Conservation (phyloP, 2,113 vertebrate genomes). For the Peucedramus taeniatus region DNA sequence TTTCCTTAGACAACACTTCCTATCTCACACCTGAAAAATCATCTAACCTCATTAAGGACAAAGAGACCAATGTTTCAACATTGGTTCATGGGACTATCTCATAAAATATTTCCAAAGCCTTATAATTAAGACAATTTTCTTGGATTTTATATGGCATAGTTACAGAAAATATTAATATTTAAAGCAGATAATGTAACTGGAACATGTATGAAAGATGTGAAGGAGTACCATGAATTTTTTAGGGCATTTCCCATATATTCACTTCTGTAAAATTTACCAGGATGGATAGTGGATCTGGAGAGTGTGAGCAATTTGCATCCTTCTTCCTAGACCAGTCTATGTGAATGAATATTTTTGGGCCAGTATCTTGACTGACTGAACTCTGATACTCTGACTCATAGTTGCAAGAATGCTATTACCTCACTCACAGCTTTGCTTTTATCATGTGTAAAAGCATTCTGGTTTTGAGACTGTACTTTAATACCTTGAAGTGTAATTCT, state of each 20-base stretch:
- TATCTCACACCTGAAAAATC: not conserved
- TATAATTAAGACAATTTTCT: not conserved
- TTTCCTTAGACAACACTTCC: not conserved
- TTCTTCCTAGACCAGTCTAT: not conserved
- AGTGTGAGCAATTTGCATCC: not conserved
- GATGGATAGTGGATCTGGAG: not conserved
- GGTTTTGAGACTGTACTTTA: not conserved
- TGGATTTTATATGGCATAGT: not conserved
- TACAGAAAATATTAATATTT: not conserved
- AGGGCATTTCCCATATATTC: not conserved
- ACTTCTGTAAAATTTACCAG: not conserved
- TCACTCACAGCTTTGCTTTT: not conserved
- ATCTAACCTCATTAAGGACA: not conserved
- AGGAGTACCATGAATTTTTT: not conserved
- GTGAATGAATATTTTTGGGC: not conserved
- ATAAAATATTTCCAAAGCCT: slow-evolving; percentile 2
- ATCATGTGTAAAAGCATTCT: not conserved
- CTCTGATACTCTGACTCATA: not conserved
- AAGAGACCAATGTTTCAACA: not conserved
- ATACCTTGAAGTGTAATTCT: not conserved
- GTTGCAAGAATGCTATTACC: not conserved
- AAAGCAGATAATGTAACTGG: not conserved
- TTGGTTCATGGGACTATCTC: not conserved
- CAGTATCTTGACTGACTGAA: not conserved
- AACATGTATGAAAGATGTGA: not conserved